These are phyloP conservation scores for Dasypus novemcinctus DNA, from an alignment of 2,113 vertebrate species.

Conservation along the genomic window DNA sequence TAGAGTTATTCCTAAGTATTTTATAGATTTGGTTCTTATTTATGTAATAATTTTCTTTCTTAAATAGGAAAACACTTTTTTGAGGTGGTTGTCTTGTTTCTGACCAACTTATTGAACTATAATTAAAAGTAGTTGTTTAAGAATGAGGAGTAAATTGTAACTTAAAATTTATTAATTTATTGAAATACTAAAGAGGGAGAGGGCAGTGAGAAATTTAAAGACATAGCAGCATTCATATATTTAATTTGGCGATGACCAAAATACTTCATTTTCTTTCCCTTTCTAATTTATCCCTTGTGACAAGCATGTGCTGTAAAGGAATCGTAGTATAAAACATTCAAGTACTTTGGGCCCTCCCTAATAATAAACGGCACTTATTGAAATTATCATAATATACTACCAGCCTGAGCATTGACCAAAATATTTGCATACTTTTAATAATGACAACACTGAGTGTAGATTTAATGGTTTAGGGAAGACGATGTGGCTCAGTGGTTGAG, in stretches of 20 bases:
- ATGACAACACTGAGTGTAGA: not conserved
- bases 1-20: not conserved
- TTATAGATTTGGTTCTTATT: conserved; percentile 1
- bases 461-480: not conserved
- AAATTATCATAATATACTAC: not conserved
- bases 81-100: not conserved
- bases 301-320: not conserved
- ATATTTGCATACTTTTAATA: conserved; percentile 24
- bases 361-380: conserved; percentile 2
- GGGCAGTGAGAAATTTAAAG: not conserved
- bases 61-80: conserved; percentile 11
- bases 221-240: not conserved
- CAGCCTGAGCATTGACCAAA: not conserved
- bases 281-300: not conserved
- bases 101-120: not conserved
- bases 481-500: too few species aligned
- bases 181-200: not conserved
- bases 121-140: not conserved
- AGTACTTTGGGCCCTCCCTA: not conserved
- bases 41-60: not conserved
- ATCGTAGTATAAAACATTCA: not conserved
- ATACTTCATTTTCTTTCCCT: not conserved
- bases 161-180: not conserved
- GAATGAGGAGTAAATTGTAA: not conserved
- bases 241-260: not conserved